Conservation (phyloP, 2,888 invertebrate genomes). For the Eurytoma adleriae region DNA sequence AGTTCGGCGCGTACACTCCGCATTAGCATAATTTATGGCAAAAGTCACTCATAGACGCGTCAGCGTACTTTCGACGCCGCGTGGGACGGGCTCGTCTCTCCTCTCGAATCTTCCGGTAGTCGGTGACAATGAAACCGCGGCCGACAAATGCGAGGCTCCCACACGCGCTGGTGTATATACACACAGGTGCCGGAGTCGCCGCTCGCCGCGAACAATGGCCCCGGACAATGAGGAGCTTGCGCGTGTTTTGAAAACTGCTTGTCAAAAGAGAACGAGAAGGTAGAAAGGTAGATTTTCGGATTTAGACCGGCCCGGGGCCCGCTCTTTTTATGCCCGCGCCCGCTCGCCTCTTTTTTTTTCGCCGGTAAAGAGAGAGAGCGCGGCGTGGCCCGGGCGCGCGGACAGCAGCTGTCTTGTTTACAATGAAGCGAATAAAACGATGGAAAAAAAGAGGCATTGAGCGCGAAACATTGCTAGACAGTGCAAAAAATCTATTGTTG, state of each 20-base stretch:
- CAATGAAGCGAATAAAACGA: not conserved
- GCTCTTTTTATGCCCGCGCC: slow-evolving; percentile 10
- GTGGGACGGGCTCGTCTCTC: not conserved
- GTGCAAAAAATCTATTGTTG: not conserved
- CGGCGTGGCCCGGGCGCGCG: not conserved
- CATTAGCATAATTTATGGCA: slow-evolving; percentile 39
- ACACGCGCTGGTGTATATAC: not conserved
- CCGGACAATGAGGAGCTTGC: slow-evolving; percentile 60
- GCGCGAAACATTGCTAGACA: not conserved
- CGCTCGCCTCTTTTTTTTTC: slow-evolving; percentile 10
- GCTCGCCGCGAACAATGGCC: slow-evolving; percentile 12
- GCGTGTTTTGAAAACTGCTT: slow-evolving; percentile 62
- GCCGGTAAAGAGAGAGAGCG: not conserved
- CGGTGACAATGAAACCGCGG: too few species aligned
- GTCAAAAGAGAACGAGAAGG: slow-evolving; percentile 58
- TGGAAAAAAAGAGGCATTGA: not conserved
- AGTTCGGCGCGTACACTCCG: not conserved
- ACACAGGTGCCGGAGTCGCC: not conserved
- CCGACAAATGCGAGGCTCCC: too few species aligned
- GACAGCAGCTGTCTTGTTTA: not conserved
- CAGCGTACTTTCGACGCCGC: slow-evolving; percentile 25
- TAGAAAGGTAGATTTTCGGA: slow-evolving; percentile 56
- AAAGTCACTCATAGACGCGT: slow-evolving; percentile 38
- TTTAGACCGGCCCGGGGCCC: not conserved
- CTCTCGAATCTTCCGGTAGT: too few species aligned